A percentile compares a stretch with the other conserved stretches of the same genome.
phyloP scores from a whole-genome alignment of 2,888 invertebrate genomes.

The Nemoura dubitans region DNA sequence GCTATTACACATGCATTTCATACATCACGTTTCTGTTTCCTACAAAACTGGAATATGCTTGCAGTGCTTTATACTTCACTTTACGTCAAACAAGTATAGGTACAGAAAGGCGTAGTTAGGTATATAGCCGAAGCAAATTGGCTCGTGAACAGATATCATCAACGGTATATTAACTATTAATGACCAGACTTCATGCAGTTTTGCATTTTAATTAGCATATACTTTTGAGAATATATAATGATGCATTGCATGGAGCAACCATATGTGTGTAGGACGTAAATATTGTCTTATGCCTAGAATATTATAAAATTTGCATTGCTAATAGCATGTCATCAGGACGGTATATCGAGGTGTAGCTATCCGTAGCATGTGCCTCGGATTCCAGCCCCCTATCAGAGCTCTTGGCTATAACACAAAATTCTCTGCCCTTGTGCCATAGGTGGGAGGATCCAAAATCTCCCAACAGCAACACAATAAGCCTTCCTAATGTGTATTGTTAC shows the following conservation, averaged over 20 bases:
- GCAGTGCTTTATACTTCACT: neutral
- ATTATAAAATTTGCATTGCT: conserved; percentile 12
- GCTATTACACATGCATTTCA: conserved; percentile 12
- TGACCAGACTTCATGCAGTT: neutral
- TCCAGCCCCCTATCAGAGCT: neutral
- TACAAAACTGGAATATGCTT: neutral
- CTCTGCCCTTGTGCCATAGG: neutral
- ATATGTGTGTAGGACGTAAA: conserved; percentile 17
- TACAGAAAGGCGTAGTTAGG: neutral
- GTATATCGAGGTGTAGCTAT: conserved; percentile 17
- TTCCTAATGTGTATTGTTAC: conserved; percentile 22
- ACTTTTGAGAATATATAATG: conserved; percentile 5
- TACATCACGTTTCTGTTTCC: neutral
- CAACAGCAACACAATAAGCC: neutral
- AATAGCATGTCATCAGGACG: neutral
- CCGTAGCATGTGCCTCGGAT: neutral
- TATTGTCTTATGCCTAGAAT: conserved; percentile 8
- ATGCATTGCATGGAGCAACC: neutral
- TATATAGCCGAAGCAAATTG: neutral
- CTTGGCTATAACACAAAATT: neutral
- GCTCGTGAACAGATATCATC: neutral
- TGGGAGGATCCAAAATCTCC: neutral
- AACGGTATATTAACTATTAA: neutral
- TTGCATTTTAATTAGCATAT: conserved; percentile 3
- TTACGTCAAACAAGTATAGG: neutral